Conservation (phyloP, 2,113 vertebrate genomes). For the Chrysochloris asiatica region DNA sequence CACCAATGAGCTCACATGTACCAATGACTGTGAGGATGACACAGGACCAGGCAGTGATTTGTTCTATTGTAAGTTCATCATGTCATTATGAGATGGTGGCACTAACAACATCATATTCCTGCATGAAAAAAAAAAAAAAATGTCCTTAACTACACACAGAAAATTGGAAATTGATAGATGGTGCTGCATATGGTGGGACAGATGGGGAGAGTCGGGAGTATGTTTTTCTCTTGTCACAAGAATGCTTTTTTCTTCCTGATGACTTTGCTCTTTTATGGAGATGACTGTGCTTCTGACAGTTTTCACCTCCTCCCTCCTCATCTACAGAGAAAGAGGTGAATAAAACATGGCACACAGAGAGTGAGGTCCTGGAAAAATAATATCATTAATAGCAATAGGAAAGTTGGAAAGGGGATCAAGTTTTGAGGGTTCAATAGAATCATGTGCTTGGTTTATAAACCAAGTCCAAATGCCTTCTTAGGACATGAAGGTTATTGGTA, state of each 20-base stretch:
- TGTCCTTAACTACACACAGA: slow-evolving; percentile 54
- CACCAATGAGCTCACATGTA: no score
- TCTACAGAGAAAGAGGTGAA: slow-evolving; percentile 11
- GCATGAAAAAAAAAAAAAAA: slow-evolving; percentile 60
- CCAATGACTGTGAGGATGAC: no score
- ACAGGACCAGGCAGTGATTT: no score
- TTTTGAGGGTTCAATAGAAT: slow-evolving; percentile 14
- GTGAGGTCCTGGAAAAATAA: background rate
- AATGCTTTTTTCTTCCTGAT: slow-evolving; percentile 66
- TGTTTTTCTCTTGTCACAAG: slow-evolving; percentile 55
- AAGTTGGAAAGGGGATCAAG: background rate
- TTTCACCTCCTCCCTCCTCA: background rate
- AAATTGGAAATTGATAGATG: slow-evolving; percentile 64
- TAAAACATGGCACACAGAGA: background rate
- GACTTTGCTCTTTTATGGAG: slow-evolving; percentile 63
- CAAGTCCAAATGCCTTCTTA: background rate
- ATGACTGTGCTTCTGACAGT: slow-evolving; percentile 67
- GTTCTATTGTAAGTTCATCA: no score
- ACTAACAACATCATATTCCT: slow-evolving; percentile 9
- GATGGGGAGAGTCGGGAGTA: slow-evolving; percentile 62
- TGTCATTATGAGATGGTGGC: no score
- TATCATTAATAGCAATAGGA: background rate
- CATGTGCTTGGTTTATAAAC: background rate
- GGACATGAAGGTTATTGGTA: slow-evolving; percentile 19
- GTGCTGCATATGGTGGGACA: slow-evolving; percentile 60